Conservation (phyloP, 2,888 invertebrate genomes). For the Abrostola triplasia region DNA sequence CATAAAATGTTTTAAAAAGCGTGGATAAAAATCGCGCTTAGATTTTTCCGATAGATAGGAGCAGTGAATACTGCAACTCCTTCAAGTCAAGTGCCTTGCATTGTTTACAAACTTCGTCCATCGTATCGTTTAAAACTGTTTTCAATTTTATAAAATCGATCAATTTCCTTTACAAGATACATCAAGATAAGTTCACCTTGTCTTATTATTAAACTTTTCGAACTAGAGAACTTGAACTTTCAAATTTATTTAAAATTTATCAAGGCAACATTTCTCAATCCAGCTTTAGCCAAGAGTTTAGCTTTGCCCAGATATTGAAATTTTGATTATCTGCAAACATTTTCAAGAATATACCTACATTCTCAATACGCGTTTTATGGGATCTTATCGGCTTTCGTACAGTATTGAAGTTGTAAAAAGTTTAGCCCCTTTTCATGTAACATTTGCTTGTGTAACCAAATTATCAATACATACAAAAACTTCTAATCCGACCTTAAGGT, state of each 20-base stretch:
- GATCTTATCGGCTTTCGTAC: conserved; percentile 81
- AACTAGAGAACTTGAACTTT: conserved; percentile 12
- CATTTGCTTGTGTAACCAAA: conserved; percentile 71
- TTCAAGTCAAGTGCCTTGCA: conserved; percentile 7
- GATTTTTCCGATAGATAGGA: conserved; percentile 1
- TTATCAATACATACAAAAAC: conserved; percentile 43
- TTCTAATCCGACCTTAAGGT: conserved; percentile 34
- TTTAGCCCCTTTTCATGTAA: conserved; percentile 77
- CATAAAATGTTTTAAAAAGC: too few species aligned
- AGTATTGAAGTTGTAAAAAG: conserved; percentile 84
- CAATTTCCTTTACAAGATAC: conserved; percentile 28
- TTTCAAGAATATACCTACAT: conserved; percentile 68
- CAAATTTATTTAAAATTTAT: conserved; percentile 25
- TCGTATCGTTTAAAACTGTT: conserved; percentile 37
- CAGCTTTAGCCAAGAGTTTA: conserved; percentile 9
- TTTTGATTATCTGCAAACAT: conserved; percentile 54
- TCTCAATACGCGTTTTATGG: conserved; percentile 73
- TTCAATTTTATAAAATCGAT: conserved; percentile 36
- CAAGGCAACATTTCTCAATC: conserved; percentile 5
- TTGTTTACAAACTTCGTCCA: conserved; percentile 30
- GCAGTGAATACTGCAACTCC: not conserved
- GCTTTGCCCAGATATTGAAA: conserved; percentile 43
- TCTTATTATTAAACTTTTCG: conserved; percentile 22
- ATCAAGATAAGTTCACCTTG: conserved; percentile 26
- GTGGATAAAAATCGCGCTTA: not conserved